Evolutionary conservation across 2,113 vertebrate species (phyloP).

Genomic region (Riparia riparia): DNA sequence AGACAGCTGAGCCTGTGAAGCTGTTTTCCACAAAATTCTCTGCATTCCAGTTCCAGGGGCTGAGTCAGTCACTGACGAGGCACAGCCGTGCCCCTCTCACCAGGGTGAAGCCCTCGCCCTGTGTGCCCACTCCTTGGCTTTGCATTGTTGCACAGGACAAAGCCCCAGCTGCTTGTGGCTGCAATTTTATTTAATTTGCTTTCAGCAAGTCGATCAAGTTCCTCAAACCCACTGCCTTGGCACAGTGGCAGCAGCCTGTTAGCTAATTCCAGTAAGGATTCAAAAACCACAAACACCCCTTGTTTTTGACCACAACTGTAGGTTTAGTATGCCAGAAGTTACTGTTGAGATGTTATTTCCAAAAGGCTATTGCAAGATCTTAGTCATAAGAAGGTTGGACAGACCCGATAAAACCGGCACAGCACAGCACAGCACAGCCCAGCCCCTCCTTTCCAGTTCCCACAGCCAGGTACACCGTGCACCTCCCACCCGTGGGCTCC

Average conservation of each 20-base stretch:
- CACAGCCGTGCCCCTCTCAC: background rate
- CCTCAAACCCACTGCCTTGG: background rate
- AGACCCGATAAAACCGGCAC: background rate
- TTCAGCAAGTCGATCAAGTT: background rate
- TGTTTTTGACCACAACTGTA: background rate
- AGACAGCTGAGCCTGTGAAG: background rate
- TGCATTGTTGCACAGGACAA: background rate
- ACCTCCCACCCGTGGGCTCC: background rate
- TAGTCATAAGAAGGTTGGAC: background rate
- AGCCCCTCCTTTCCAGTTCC: background rate
- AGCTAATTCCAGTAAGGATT: background rate
- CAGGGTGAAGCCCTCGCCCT: accelerated
- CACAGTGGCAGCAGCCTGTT: background rate
- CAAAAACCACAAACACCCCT: background rate
- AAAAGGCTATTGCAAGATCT: background rate
- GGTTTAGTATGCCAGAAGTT: conserved; percentile 26
- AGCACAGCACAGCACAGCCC: background rate
- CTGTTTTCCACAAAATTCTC: background rate
- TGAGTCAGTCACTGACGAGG: background rate
- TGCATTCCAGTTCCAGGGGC: background rate
- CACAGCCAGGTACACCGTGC: background rate
- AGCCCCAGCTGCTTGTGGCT: background rate
- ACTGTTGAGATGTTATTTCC: conserved; percentile 61
- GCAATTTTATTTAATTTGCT: background rate
- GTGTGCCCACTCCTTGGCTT: accelerated